Percentiles rank a stretch among this genome's conserved stretches.
Conservation (phyloP, 2,113 vertebrate genomes). For the Cheirogaleus medius region DNA sequence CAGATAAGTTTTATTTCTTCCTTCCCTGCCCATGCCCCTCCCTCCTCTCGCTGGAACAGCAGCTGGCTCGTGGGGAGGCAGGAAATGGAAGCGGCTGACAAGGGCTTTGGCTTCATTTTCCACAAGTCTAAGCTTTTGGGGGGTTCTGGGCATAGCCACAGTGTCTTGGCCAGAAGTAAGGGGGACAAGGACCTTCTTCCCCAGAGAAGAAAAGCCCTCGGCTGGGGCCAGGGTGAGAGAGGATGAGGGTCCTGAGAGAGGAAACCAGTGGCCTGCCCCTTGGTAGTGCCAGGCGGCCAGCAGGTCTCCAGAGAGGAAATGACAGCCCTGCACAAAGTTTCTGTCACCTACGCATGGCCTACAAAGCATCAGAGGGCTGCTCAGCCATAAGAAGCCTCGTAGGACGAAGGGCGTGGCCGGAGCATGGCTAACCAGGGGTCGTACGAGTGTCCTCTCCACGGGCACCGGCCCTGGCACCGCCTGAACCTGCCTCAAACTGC, state of each 20-base stretch:
- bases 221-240: neutral
- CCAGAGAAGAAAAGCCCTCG: neutral
- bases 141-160: neutral
- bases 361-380: neutral
- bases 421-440: neutral
- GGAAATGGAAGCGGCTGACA: neutral
- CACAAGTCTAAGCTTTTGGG: neutral
- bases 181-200: neutral
- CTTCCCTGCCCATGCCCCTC: neutral
- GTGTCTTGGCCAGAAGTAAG: neutral
- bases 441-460: accelerated
- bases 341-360: neutral
- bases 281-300: neutral
- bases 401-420: neutral
- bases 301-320: neutral
- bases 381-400: neutral
- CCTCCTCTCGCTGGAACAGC: neutral
- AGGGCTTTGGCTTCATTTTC: neutral
- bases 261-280: neutral
- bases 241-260: neutral
- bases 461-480: neutral
- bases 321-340: neutral
- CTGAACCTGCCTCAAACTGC: neutral
- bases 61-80: neutral
- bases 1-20: neutral